phyloP scores from a whole-genome alignment of 53 echinoderm and acorn worm species.

The Temnopleurus reevesii region DNA sequence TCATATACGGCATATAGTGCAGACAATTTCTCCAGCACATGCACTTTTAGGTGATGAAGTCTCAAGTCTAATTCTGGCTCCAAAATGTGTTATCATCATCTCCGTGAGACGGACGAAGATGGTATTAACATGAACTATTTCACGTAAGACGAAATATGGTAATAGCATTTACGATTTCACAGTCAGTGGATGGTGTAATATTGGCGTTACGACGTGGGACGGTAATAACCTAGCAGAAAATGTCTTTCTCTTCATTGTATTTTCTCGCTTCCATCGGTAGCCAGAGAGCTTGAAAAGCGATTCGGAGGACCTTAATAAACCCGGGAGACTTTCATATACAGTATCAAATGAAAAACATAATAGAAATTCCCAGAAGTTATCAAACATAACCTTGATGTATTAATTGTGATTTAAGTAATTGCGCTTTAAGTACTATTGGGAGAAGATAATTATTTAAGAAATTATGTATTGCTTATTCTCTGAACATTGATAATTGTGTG shows the following conservation, averaged over 20 bases:
- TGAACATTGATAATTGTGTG: too few relatives aligned
- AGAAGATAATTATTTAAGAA: too few relatives aligned
- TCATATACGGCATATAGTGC: too few relatives aligned
- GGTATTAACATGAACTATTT: too few relatives aligned
- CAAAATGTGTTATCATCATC: neutral
- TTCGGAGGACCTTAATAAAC: neutral
- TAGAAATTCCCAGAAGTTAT: too few relatives aligned
- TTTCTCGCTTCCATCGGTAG: neutral
- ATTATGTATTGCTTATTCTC: too few relatives aligned
- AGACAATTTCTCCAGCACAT: neutral
- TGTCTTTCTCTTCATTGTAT: neutral
- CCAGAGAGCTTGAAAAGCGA: neutral
- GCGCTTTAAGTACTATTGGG: too few relatives aligned
- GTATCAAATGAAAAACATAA: too few relatives aligned
- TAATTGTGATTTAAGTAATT: too few relatives aligned
- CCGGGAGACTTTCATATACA: neutral
- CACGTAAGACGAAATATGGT: neutral
- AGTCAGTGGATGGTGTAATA: constrained; percentile 51
- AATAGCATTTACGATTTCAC: constrained; percentile 18
- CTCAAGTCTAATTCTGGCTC: constrained; percentile 27
- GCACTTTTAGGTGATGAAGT: neutral
- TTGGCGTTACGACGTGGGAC: constrained; percentile 51
- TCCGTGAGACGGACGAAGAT: neutral
- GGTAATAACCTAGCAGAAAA: constrained; percentile 30
- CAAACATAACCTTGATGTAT: too few relatives aligned